Base-by-base conservation (phyloP, 2,888 invertebrate species). In the Bursaphelenchus okinawaensis region DNA sequence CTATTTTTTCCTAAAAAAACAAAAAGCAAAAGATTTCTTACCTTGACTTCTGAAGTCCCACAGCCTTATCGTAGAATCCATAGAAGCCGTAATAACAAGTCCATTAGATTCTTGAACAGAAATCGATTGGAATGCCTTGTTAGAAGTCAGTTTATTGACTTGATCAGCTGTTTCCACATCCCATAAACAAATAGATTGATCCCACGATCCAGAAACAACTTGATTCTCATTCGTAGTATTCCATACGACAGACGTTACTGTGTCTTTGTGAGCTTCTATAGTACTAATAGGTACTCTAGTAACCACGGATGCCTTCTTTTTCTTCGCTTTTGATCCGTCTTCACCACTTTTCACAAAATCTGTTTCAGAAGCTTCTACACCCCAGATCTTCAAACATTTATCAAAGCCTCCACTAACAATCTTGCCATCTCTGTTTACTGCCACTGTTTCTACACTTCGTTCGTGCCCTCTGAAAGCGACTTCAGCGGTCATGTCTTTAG, bases 181-280 rank as follows among this genome's bases (percentile, higher is more conserved):
- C 96, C 96, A 98, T 8, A 93, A 83, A 83, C 91, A 90, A 19
- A 98, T 86, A 0, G 93, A 90, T 83, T 96, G 94, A 85, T 98
- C 96, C 93, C 93, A 93, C 0, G 94, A 92, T 61, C 90, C 88
- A 0, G 93, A 92, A 8, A 91, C 87, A 1, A 94, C 85, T 69
- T 90, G 90, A 8, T 68, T 54, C 6, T 63, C 24, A 71, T 88
- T 87, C 64, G 87, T 87, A 74, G 90, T 89, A 76, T 90, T 87
- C 94, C 95, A 98, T 62, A 89, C 87, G 0, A 91, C 88, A 0
- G 89, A 88, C 0, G 75, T 76, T 8, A 98, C 88, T 16, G 90
- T 90, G 84, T 96, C 96, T 69, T 90, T 89, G 83, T 98, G 96
- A 0, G 94, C 94, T 83, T 90, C 90, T 69, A 96, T 84, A 1